Conservation (phyloP, 2,888 invertebrate genomes). For the Prosapia bicincta region DNA sequence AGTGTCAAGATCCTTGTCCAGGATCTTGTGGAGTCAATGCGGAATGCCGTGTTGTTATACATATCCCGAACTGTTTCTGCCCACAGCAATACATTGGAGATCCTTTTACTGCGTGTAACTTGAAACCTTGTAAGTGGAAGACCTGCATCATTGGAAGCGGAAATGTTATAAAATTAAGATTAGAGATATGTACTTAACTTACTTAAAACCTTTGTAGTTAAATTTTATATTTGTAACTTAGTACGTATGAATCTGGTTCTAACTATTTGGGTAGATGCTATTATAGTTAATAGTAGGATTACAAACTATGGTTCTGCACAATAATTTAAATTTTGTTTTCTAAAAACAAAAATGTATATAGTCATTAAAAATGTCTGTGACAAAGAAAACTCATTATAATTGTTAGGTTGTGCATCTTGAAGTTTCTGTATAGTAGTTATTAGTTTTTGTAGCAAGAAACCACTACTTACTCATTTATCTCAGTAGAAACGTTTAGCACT, state of each 20-base stretch:
- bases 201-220: too few relatives aligned
- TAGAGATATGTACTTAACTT: not conserved
- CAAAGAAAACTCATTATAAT: too few relatives aligned
- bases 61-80: slow-evolving; percentile 58
- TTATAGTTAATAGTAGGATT: not conserved
- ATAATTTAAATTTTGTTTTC: too few relatives aligned
- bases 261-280: too few relatives aligned
- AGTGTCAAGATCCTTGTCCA: slow-evolving; percentile 50
- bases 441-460: too few relatives aligned
- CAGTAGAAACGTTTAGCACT: too few relatives aligned
- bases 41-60: slow-evolving; percentile 52
- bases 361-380: too few relatives aligned
- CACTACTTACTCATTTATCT: too few relatives aligned
- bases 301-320: too few relatives aligned
- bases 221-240: not conserved
- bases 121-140: slow-evolving; percentile 30
- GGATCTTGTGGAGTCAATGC: slow-evolving; percentile 49
- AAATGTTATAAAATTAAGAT: not conserved
- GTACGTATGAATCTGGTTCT: not conserved
- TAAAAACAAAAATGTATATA: too few relatives aligned
- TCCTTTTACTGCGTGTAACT: slow-evolving; percentile 48
- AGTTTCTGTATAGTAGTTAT: too few relatives aligned
- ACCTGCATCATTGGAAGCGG: not conserved
- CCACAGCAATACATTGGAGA: slow-evolving; percentile 56
- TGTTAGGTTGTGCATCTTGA: too few relatives aligned